Evolutionary conservation across 2,797 vertebrate genomes (phyloP).

Genomic region (Semaprochilodus insignis): DNA sequence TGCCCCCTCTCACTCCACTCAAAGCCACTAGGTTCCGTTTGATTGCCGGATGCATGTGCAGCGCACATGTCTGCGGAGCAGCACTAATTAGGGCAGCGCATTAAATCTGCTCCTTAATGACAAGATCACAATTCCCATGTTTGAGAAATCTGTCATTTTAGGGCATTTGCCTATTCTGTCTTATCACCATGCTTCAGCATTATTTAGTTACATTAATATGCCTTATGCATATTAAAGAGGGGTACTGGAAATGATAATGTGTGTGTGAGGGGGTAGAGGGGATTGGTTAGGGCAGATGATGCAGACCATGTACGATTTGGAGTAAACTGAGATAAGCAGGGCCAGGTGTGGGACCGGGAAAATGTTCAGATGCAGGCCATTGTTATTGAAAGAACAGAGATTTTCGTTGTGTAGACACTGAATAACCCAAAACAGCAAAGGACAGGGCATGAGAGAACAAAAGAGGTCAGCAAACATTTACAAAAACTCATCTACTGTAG

Average conservation of each 20-base stretch:
- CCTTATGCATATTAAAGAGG: conserved; percentile 60
- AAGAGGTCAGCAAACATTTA: conserved; percentile 20
- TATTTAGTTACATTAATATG: conserved; percentile 61
- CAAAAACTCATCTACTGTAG: not conserved
- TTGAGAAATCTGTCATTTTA: conserved; percentile 55
- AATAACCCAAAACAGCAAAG: not conserved
- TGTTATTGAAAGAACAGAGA: conserved; percentile 20
- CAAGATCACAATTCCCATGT: conserved; percentile 61
- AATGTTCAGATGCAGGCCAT: conserved; percentile 29
- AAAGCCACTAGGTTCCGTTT: conserved; percentile 26
- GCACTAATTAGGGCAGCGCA: conserved; percentile 50
- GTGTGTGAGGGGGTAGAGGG: conserved; percentile 12
- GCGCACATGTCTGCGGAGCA: conserved; percentile 41
- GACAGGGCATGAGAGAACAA: not conserved
- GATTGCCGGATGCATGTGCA: conserved; percentile 36
- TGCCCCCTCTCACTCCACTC: conserved; percentile 38
- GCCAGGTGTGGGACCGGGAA: conserved; percentile 31
- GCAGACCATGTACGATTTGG: conserved; percentile 44
- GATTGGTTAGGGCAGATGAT: not conserved
- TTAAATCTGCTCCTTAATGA: conserved; percentile 59
- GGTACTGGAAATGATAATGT: conserved; percentile 51
- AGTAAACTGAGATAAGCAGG: conserved; percentile 45
- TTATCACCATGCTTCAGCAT: conserved; percentile 57
- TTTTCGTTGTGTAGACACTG: not conserved
- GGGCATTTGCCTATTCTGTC: conserved; percentile 51